phyloP scores from a whole-genome alignment of 2,113 vertebrate genomes.

The Coturnix japonica region DNA sequence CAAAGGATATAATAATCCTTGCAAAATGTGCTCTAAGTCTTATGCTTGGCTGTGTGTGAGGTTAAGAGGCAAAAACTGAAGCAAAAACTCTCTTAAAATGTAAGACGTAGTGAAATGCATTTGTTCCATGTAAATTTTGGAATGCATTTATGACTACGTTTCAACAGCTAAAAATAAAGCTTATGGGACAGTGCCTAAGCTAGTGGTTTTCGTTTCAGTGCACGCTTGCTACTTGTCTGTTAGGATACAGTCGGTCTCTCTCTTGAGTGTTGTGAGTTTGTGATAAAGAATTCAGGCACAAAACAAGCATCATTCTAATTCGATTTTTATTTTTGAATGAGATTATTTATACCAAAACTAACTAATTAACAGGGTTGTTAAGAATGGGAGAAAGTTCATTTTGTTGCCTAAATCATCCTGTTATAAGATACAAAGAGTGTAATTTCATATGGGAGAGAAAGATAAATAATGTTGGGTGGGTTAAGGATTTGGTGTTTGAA shows the following conservation, averaged over 20 bases:
- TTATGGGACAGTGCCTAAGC: background rate
- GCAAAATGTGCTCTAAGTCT: slow-evolving; percentile 63
- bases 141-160: background rate
- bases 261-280: background rate
- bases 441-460: slow-evolving; percentile 16
- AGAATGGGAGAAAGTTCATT: background rate
- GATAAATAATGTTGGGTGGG: background rate
- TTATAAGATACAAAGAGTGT: background rate
- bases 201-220: background rate
- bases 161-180: slow-evolving; percentile 25
- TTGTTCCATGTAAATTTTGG: background rate
- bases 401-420: background rate
- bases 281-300: background rate
- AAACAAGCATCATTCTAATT: background rate
- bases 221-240: background rate
- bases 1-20: slow-evolving; percentile 67
- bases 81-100: background rate
- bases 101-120: background rate
- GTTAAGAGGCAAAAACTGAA: slow-evolving; percentile 40
- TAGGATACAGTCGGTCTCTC: background rate
- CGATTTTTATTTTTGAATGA: background rate
- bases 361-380: background rate
- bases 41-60: slow-evolving; percentile 21
- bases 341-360: background rate
- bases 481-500: background rate